Conservation (phyloP, 2,888 invertebrate species). For the Agrochola lychnidis region DNA sequence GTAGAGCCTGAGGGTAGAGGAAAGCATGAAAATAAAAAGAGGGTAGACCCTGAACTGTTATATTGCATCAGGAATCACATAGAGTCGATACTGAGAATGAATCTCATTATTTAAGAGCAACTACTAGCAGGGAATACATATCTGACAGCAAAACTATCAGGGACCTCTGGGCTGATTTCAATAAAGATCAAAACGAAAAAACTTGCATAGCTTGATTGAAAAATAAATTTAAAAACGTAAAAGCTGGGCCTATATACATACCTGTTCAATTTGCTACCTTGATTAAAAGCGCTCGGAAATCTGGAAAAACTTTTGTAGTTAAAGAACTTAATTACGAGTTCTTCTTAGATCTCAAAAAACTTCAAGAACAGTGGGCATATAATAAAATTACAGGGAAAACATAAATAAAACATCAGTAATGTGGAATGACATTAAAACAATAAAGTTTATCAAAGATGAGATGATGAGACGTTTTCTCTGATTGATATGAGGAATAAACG, state of each 20-base stretch:
- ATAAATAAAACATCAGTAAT: no score
- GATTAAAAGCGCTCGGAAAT: slow-evolving; percentile 6
- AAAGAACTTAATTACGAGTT: neutral
- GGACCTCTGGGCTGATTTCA: slow-evolving; percentile 23
- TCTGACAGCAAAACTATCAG: slow-evolving; percentile 37
- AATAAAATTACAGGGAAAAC: no score
- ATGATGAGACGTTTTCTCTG: no score
- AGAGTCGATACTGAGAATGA: slow-evolving; percentile 42
- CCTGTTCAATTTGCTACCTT: slow-evolving; percentile 12
- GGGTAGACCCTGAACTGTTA: slow-evolving; percentile 61
- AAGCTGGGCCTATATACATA: slow-evolving; percentile 9
- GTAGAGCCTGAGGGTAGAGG: slow-evolving; percentile 55
- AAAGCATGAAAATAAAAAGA: slow-evolving; percentile 65
- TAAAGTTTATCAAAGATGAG: no score
- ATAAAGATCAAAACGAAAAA: slow-evolving; percentile 15
- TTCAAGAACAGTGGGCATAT: no score
- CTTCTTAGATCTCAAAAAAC: no score
- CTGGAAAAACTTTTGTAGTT: slow-evolving; percentile 3
- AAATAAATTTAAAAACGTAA: neutral
- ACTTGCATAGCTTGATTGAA: slow-evolving; percentile 3
- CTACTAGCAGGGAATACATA: slow-evolving; percentile 54
- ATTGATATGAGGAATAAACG: no score
- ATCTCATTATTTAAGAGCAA: slow-evolving; percentile 68
- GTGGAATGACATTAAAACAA: no score
- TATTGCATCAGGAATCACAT: slow-evolving; percentile 60